Conservation (phyloP, 2,888 invertebrate genomes). For the Macrophya alboannulata region DNA sequence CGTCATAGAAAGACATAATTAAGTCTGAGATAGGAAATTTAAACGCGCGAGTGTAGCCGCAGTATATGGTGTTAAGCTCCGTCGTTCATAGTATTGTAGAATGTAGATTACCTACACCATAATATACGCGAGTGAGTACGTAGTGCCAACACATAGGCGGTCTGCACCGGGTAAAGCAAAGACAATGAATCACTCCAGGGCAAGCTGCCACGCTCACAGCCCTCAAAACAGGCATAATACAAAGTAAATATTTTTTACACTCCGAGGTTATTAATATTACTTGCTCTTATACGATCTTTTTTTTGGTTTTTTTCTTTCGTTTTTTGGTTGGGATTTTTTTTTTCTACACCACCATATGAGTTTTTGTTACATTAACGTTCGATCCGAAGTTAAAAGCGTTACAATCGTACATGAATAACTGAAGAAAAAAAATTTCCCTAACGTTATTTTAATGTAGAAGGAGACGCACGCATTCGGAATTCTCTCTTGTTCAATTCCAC, state of each 20-base stretch:
- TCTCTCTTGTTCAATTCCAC: conserved; percentile 12
- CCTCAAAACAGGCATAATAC: conserved; percentile 78
- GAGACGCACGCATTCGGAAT: background rate
- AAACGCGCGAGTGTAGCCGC: background rate
- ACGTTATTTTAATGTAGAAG: background rate
- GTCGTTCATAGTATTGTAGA: conserved; percentile 25
- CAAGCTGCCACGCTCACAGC: conserved; percentile 77
- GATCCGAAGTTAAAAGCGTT: conserved; percentile 30
- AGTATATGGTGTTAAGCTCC: background rate
- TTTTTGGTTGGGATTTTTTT: conserved; percentile 61
- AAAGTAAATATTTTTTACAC: conserved; percentile 79
- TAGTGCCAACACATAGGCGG: conserved; percentile 30
- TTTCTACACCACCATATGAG: conserved; percentile 50
- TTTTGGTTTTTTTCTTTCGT: conserved; percentile 57
- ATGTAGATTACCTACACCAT: conserved; percentile 41
- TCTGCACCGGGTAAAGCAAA: conserved; percentile 42
- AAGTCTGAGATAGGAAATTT: conserved; percentile 40
- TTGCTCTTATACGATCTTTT: conserved; percentile 61
- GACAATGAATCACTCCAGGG: conserved; percentile 53
- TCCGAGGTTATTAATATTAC: conserved; percentile 78
- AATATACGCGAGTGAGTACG: background rate
- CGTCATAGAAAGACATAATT: conserved; percentile 47
- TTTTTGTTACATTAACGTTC: conserved; percentile 32
- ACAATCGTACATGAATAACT: background rate
- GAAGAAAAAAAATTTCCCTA: background rate